Base-by-base conservation (phyloP, 2,888 invertebrate species). In the Eurois occulta region DNA sequence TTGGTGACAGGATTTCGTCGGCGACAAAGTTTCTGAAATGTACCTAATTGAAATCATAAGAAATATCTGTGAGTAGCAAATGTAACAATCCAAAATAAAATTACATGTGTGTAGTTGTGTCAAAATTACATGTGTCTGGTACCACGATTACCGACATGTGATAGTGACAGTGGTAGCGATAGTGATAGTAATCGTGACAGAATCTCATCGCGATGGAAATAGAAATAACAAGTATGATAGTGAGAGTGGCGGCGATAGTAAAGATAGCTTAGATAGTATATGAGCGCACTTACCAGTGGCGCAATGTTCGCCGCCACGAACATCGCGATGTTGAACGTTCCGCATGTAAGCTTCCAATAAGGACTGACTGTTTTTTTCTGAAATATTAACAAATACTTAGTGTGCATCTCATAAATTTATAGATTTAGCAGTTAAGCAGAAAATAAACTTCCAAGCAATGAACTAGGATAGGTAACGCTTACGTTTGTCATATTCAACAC, bases 331-430 rank as follows among this genome's bases (percentile, higher is more conserved):
- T 96, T 96, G 86, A 96, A 94, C 58, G 92, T 91, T 52, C 94
- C 95, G 84, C 94, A 95, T 38, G 92, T 91, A 65, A 95, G 79
- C 88, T 95, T 95, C 95, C 95, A 95, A 77, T 93, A 92, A 24
- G 95, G 94, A 78, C 93, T 94, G 67, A 95, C 90, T n/a, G 90
- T 84, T 80, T 91, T 95, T 89, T 94, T 95, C 96, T 96, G 93
- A 43, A 88, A 88, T 35, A 79, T 74, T 43, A 35, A 52, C n/a
- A 68, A 77, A 60, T 60, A 28, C 32, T 62, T 62, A 35, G 4
- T 58, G 24, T 28, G 8, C 35, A 35, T 69, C 35, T 24, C 28
- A 28, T 77, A 38, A 52, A 52, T 55, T 55, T 32, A 1, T 21
- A 52, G 16, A 62, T 68, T 68, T 38, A 8, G 7, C 11, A 32